Evolutionary conservation across 2,888 invertebrate species (phyloP), one percentile per base, ranked within the genome.

Genomic region (Corbicula japonica): DNA sequence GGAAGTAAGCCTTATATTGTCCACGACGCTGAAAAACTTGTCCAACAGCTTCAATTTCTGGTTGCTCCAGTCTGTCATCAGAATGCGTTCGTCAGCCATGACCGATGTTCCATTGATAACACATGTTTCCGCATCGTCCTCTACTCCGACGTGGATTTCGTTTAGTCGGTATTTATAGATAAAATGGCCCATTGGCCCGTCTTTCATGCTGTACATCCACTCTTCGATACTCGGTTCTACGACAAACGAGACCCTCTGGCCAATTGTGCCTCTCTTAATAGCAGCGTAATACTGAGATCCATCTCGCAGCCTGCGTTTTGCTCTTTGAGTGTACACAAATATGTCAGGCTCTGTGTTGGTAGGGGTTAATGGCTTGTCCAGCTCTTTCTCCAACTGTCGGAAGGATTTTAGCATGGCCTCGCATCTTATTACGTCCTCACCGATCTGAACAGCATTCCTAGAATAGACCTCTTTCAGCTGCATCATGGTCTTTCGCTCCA

Each of bases 21-120:
- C 73, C 1, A 62, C 68, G 15, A 73, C 73, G 44, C 61, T 32
- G 41, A 73, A 78, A 30, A 69, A 73, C 34, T 73, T 78, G 35
- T 78, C 73, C 2, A 78, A 62, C 1, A 78, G 63, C 30, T 78
- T 78, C 0, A 78, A 50, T 41, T 62, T 73, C 62, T 62, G 48
- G 69, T 78, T 78, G 15, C 61, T 46, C 52, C 71, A 76, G 41
- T 76, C 76, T 28, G 76, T 48, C 50, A 76, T 65, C 18, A 76
- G 65, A 4, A 76, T 66, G 15, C 76, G 60, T 32, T 71, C 76
- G 26, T 76, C 76, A 12, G 65, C 30, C 0, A 71, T 52, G 38
- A 65, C 54, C n/a, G 76, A 71, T 0, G 65, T 54, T 12, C 70
- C 76, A 60, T 66, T 76, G n/a, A 76, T 61, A n/a, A 71, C 65